phyloP scores from a whole-genome alignment of 2,797 vertebrate species.

The Serranus cabrilla region DNA sequence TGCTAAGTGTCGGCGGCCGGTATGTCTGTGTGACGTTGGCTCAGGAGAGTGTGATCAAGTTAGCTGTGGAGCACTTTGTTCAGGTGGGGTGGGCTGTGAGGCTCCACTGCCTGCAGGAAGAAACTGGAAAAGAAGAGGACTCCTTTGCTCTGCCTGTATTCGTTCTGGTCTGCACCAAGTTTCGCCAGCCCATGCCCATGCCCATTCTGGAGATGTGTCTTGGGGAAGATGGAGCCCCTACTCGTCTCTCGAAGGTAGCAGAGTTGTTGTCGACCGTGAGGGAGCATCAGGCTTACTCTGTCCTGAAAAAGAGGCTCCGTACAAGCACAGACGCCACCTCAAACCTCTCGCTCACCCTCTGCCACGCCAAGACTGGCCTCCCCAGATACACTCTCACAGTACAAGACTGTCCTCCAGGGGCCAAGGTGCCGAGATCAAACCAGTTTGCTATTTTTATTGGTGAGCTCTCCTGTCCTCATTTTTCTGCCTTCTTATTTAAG shows the following conservation, averaged over 20 bases:
- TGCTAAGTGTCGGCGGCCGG: slow-evolving; percentile 92
- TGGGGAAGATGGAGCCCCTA: slow-evolving; percentile 83
- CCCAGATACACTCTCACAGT: slow-evolving; percentile 94
- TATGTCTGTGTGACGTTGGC: slow-evolving; percentile 96
- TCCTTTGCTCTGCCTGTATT: slow-evolving; percentile 93
- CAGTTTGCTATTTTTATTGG: slow-evolving; percentile 97
- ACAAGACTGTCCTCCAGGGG: slow-evolving; percentile 86
- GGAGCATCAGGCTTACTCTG: slow-evolving; percentile 92
- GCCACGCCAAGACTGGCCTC: slow-evolving; percentile 85
- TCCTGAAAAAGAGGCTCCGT: slow-evolving; percentile 91
- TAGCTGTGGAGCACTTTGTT: slow-evolving; percentile 91
- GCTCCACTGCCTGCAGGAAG: slow-evolving; percentile 89
- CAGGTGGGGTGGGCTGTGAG: slow-evolving; percentile 92
- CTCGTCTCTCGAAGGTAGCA: slow-evolving; percentile 81
- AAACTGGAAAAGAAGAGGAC: slow-evolving; percentile 74
- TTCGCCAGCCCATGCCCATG: slow-evolving; percentile 86
- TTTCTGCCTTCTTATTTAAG: not conserved
- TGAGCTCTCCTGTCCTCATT: slow-evolving; percentile 80
- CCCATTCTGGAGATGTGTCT: slow-evolving; percentile 85
- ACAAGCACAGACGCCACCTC: slow-evolving; percentile 81
- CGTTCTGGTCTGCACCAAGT: slow-evolving; percentile 94
- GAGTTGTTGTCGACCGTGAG: slow-evolving; percentile 88
- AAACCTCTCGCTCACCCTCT: slow-evolving; percentile 88
- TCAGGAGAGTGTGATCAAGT: slow-evolving; percentile 92
- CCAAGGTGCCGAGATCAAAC: slow-evolving; percentile 89